Base-by-base conservation (phyloP, 2,888 invertebrate species). In the Boloria selene region DNA sequence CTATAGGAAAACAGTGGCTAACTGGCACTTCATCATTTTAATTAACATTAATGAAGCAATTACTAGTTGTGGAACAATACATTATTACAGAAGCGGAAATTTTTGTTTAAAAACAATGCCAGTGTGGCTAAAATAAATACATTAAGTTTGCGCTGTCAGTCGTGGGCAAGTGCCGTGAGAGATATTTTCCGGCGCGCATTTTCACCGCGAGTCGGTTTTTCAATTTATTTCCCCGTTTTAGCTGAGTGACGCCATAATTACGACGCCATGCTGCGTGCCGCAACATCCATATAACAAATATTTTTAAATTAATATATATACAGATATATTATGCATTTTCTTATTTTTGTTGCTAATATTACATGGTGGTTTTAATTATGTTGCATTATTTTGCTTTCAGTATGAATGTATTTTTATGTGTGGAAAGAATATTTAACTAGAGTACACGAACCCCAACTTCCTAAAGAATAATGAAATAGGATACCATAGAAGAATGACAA, bases 141-240 rank as follows among this genome's bases (percentile, higher is more conserved):
- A 87, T 87, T 88, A 88, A 83, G 83, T 81, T 75, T 79, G 77
- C 79, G 79, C 79, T 84, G 85, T 85, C 86, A 83, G 82, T 82
- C 77, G 81, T 75, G 81, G 79, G 77, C 80, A 83, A 87, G 85
- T 80, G 80, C 81, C 81, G 81, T 80, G 77, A 86, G 83, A 83
- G 82, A 86, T 85, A 86, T 87, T 85, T 85, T 84, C 85, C 81
- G 80, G 79, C 80, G 79, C 80, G 77, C 76, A 85, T 87, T 87
- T 88, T 87, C 82, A 84, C 67, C 80, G 83, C 81, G 81, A 84
- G 82, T 80, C 79, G 85, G 84, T 84, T 89, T 89, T 90, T 89
- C 87, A 90, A 89, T 90, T 90, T 87, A 89, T 90, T 87, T 86
- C 79, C 82, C 79, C 84, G 86, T 87, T 90, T 88, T 87, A 86